Conservation (phyloP, 2,888 invertebrate species). For the Rosalia funebris region DNA sequence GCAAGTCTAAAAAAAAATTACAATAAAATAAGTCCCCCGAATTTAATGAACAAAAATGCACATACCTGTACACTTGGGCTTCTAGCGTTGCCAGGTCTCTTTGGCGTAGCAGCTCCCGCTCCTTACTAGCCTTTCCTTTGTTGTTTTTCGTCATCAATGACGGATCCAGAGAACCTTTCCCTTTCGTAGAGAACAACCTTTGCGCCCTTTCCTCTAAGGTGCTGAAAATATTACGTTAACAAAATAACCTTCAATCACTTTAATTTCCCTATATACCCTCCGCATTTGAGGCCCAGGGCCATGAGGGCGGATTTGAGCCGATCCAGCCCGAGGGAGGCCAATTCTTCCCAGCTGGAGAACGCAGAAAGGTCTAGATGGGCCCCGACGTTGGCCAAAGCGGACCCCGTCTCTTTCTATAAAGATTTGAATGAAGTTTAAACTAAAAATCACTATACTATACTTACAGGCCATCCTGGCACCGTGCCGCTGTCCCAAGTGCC, state of each 20-base stretch:
- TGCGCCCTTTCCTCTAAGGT: slow-evolving; percentile 98
- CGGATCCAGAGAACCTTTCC: slow-evolving; percentile 91
- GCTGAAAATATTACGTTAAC: slow-evolving; percentile 62
- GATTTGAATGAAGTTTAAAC: not conserved
- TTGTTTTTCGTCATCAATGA: slow-evolving; percentile 91
- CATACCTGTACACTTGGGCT: slow-evolving; percentile 84
- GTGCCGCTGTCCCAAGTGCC: slow-evolving; percentile 88
- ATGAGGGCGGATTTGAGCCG: slow-evolving; percentile 96
- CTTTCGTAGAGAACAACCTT: slow-evolving; percentile 94
- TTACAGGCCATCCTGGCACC: slow-evolving; percentile 94
- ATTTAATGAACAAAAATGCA: not conserved
- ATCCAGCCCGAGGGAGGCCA: slow-evolving; percentile 96
- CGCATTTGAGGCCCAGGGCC: slow-evolving; percentile 97
- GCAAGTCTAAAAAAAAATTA: slow-evolving; percentile 70
- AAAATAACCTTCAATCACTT: not conserved
- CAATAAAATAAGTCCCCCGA: not conserved
- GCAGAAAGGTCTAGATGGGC: slow-evolving; percentile 98
- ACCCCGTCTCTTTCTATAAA: slow-evolving; percentile 88
- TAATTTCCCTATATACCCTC: slow-evolving; percentile 72
- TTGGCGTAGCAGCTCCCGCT: slow-evolving; percentile 76
- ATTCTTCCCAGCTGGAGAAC: slow-evolving; percentile 96
- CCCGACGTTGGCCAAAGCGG: slow-evolving; percentile 92
- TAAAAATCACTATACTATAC: not conserved
- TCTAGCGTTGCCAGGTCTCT: slow-evolving; percentile 90
- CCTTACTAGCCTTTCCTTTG: slow-evolving; percentile 73